Evolutionary conservation across 2,797 vertebrate genomes (phyloP), one percentile per base, ranked within the genome.

Genomic region (Spinibarbus caldwelli): DNA sequence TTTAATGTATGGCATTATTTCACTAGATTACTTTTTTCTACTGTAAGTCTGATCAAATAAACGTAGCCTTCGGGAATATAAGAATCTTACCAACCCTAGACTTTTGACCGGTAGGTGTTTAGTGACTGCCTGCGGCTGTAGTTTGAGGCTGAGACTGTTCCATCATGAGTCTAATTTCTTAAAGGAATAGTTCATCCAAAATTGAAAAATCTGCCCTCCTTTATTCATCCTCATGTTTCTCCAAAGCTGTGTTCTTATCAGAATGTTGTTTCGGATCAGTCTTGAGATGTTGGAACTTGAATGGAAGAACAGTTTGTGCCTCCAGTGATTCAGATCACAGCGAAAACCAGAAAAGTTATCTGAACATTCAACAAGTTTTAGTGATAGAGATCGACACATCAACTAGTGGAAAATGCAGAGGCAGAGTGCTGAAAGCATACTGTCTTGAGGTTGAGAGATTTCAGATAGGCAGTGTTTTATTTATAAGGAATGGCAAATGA

Each of bases 251-350:
- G 36, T 68, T 68, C 6, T 68, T 9, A 34, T 52, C 14, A 23
- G 68, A 19, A 54, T 26, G 64, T 52, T 38, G 21, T n/a, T 26
- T 70, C 23, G 47, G 47, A 81, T 54, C 47, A 10, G 31, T 68
- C 34, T 68, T 6, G 66, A 41, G 36, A 70, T 57, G 34, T 23
- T 38, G 23, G 29, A n/a, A n/a, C n/a, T n/a, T n/a, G n/a, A n/a
- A 70, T 47, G 47, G 72, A 52, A 29, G 23, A 72, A 72, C n/a
- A 45, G 31, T 17, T 3, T 71, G 34, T 29, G n/a, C 36, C 47
- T 72, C 49, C 36, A 59, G 68, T 45, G 80, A 9, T 59, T 81
- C 79, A 64, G 26, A 64, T 64, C 59, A 70, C 19, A 9, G 23
- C 11, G 31, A 54, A 23, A 81, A 29, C 11, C 31, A 59, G 49